A percentile compares a stretch with the other conserved stretches of the same genome.
Conservation (phyloP, 2,888 invertebrate genomes). For the Harpalus rufipes region DNA sequence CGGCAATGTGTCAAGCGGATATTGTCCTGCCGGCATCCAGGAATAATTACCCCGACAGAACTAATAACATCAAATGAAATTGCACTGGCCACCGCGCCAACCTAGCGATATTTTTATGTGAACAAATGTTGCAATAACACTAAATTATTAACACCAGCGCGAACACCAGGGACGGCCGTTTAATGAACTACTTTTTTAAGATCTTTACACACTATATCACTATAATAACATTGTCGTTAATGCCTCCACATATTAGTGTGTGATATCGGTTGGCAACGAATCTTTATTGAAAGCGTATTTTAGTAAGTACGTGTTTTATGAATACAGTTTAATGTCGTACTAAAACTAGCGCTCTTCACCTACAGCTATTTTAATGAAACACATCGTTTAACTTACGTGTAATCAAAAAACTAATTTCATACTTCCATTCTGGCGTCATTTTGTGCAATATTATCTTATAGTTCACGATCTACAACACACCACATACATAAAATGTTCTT, state of each 20-base stretch:
- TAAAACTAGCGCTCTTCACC: slow-evolving; percentile 45
- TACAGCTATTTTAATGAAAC: slow-evolving; percentile 52
- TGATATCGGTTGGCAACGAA: slow-evolving; percentile 28
- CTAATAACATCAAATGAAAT: slow-evolving; percentile 67
- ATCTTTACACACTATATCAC: slow-evolving; percentile 58
- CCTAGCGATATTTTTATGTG: slow-evolving; percentile 65
- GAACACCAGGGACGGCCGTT: slow-evolving; percentile 57
- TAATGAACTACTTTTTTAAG: slow-evolving; percentile 67
- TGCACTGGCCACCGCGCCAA: slow-evolving; percentile 48
- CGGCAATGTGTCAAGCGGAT: slow-evolving; percentile 53
- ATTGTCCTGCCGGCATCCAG: slow-evolving; percentile 51
- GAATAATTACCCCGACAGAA: slow-evolving; percentile 65
- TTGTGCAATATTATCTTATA: background rate
- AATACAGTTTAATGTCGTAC: slow-evolving; percentile 46
- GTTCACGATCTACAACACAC: background rate
- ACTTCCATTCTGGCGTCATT: slow-evolving; percentile 16
- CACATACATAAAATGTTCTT: background rate
- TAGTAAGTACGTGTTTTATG: slow-evolving; percentile 53
- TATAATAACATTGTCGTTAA: slow-evolving; percentile 58
- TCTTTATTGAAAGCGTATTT: slow-evolving; percentile 60
- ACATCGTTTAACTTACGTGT: slow-evolving; percentile 41
- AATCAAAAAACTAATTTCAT: slow-evolving; percentile 56
- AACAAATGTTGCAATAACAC: slow-evolving; percentile 66
- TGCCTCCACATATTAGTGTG: slow-evolving; percentile 41
- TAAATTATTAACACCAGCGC: slow-evolving; percentile 63